Evolutionary conservation across 2,888 invertebrate species (phyloP).

Genomic region (Cephus nigrinus): DNA sequence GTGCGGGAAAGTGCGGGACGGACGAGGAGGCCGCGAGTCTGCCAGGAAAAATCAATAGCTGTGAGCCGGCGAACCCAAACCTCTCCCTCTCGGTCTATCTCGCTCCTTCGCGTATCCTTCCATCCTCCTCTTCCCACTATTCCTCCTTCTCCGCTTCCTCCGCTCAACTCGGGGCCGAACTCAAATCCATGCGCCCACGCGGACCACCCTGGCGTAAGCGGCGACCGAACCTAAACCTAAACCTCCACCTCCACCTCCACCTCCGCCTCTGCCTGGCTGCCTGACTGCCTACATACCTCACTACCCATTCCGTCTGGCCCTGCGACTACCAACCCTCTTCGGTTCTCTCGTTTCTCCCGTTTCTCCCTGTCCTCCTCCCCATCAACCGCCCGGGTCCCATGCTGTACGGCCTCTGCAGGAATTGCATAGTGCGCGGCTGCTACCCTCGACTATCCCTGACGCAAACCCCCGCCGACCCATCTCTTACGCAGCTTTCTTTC

Average conservation of each 20-base stretch:
- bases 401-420: constrained; percentile 5
- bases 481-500: constrained; percentile 22
- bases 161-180: constrained; percentile 43
- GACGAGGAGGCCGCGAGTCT: constrained; percentile 62
- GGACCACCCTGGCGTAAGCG: constrained; percentile 38
- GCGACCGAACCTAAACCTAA: constrained; percentile 51
- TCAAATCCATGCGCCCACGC: constrained; percentile 44
- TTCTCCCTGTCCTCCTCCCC: not conserved
- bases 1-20: constrained; percentile 21
- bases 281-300: no score
- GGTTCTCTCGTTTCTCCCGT: not conserved
- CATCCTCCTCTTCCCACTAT: constrained; percentile 22
- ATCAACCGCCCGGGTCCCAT: not conserved
- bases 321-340: no score
- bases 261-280: not conserved
- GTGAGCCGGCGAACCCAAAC: constrained; percentile 64
- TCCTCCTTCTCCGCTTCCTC: constrained; percentile 21
- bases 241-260: constrained; percentile 29
- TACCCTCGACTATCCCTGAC: no score
- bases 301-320: no score
- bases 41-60: constrained; percentile 66
- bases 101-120: constrained; percentile 32
- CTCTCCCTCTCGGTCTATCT: constrained; percentile 42
- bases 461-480: no score
- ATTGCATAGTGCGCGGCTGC: not conserved